phyloP scores from a whole-genome alignment of 2,113 vertebrate species.

The Theristicus caerulescens region DNA sequence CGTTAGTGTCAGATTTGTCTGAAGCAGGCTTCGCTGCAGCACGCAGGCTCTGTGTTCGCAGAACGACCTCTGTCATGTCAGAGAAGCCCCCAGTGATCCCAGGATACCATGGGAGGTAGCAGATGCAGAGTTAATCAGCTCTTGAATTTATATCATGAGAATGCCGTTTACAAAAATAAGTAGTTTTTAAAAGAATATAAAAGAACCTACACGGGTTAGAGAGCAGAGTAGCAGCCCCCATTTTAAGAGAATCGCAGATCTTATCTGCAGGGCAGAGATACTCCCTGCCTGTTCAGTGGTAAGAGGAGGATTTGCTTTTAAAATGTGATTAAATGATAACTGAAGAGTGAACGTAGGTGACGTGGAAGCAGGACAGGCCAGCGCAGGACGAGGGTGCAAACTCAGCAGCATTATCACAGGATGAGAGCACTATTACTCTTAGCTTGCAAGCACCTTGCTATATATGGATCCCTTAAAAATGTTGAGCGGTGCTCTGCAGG shows the following conservation, averaged over 20 bases:
- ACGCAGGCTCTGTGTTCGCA: not conserved
- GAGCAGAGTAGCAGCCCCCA: not conserved
- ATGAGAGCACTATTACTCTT: not conserved
- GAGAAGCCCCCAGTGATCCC: no score
- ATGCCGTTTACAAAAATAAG: not conserved
- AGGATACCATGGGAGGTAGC: not conserved
- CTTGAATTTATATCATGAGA: fast-evolving
- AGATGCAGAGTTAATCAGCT: not conserved
- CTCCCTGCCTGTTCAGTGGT: not conserved
- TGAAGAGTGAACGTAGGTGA: not conserved
- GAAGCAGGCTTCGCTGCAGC: not conserved
- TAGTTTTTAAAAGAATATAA: not conserved
- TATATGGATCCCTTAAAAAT: not conserved
- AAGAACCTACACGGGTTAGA: not conserved
- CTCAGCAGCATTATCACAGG: not conserved
- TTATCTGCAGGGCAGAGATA: not conserved
- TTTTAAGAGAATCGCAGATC: not conserved
- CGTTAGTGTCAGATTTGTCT: not conserved
- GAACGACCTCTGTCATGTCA: not conserved
- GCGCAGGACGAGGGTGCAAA: not conserved
- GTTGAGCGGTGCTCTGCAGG: not conserved
- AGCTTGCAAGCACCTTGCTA: not conserved
- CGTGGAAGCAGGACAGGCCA: not conserved
- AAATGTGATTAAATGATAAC: not conserved
- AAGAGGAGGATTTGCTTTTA: not conserved